These are phyloP conservation scores for Microctenopoma lineatum DNA, from an alignment of 2,797 vertebrate genomes.

Conservation along the genomic window DNA sequence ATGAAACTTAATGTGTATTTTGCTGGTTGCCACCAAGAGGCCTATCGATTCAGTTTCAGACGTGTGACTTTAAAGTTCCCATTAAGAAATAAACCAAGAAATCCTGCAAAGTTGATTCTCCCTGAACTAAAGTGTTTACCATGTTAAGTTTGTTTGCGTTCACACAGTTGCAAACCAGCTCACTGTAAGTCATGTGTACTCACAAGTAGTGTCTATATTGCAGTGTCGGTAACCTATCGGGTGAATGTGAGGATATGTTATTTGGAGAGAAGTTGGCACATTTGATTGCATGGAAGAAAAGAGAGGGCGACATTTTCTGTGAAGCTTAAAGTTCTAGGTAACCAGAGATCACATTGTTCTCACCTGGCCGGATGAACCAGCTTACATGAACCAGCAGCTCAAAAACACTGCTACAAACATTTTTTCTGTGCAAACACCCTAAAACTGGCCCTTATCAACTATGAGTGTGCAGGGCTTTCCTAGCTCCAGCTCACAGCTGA, in stretches of 20 bases:
- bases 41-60: not conserved
- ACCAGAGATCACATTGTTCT: not conserved
- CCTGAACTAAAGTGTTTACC: slow-evolving; percentile 11
- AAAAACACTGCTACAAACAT: slow-evolving; percentile 19
- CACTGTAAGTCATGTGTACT: slow-evolving; percentile 2
- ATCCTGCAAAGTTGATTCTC: not conserved
- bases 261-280: not conserved
- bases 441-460: slow-evolving; percentile 10
- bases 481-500: slow-evolving; percentile 15
- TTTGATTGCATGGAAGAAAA: not conserved
- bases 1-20: not conserved
- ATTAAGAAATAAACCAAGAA: not conserved
- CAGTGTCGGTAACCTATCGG: not conserved
- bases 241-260: not conserved
- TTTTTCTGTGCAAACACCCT: not conserved
- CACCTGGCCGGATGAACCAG: slow-evolving; percentile 1
- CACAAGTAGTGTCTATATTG: slow-evolving; percentile 2
- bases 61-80: not conserved
- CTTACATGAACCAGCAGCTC: not conserved
- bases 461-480: slow-evolving; percentile 26
- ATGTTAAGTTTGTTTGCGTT: slow-evolving; percentile 24
- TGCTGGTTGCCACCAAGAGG: not conserved
- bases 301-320: not conserved
- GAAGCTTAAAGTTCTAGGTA: not conserved
- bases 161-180: slow-evolving; percentile 21